phyloP scores from a whole-genome alignment of 2,797 vertebrate genomes.

The Sebastes steindachneri region DNA sequence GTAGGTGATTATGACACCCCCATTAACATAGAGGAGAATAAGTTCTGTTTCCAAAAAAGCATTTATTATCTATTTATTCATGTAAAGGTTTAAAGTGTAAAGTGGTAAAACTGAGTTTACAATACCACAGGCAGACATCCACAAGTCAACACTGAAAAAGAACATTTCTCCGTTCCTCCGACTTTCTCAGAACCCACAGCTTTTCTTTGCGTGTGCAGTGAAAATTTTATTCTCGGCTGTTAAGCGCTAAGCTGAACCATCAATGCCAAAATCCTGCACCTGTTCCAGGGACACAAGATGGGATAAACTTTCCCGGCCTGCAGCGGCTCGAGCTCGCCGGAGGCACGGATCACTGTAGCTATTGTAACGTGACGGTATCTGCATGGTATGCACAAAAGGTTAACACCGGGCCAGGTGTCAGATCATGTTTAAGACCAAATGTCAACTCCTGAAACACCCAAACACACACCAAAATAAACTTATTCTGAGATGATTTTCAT shows the following conservation, averaged over 20 bases:
- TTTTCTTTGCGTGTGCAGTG: conserved; percentile 38
- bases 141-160: neutral
- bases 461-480: neutral
- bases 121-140: neutral
- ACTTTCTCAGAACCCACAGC: conserved; percentile 13
- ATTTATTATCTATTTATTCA: neutral
- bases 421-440: conserved; percentile 58
- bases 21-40: neutral
- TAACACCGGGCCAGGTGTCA: conserved; percentile 53
- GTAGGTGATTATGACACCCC: neutral
- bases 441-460: conserved; percentile 36
- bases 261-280: conserved; percentile 74
- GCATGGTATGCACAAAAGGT: conserved; percentile 60
- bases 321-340: conserved; percentile 29
- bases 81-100: neutral
- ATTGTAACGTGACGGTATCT: conserved; percentile 75
- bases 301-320: conserved; percentile 58
- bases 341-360: conserved; percentile 59
- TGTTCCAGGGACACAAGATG: conserved; percentile 70
- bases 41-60: neutral
- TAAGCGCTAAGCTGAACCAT: conserved; percentile 39
- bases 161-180: neutral
- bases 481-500: neutral
- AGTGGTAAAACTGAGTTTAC: neutral
- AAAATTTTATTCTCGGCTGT: conserved; percentile 14